Evolutionary conservation across 2,888 invertebrate genomes (phyloP), one percentile per base, ranked within the genome.

Genomic region (Coleophora flavipennella): DNA sequence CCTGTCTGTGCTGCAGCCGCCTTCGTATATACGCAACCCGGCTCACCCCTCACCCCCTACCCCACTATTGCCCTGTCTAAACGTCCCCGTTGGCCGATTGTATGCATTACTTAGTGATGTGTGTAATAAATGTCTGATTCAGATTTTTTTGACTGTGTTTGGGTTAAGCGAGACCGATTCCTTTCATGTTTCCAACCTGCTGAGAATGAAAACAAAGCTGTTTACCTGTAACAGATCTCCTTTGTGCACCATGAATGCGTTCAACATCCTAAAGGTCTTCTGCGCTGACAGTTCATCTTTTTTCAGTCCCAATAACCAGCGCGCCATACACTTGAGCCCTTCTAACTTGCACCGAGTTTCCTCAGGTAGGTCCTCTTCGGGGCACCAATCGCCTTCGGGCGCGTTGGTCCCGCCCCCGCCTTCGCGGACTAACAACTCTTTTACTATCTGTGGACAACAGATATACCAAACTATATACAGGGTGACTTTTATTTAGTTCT

Each of bases 241-340:
- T 61, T 96, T 94, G 68, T 97, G 95, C 46, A 93, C 89, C 34
- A 99, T 94, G 63, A 98, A 96, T 1, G 97, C 96, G 61, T 94
- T 94, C 29, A 98, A 79, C 92, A 99, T 95, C 43, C 97, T 88
- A 77, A 98, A 94, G 2, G 97, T 97, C 74, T 96, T 96, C 76
- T 94, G 94, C 0, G 95, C 96, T 0, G 95, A 94, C 12, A 93
- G 87, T 44, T 92, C 92, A 62, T 96, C 95, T 43, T 91, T 91
- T 75, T 95, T 96, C 38, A 97, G 80, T 0, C 98, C 98, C 29
- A 97, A 83, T 32, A 98, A 81, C 97, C 98, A 98, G 35, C 98
- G 90, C 0, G 97, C 97, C 92, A 99, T 96, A 46, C 97, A 92
- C 76, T 99, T 99, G 58, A 98, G 88, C 0, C 95, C 97, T 73